Conservation (phyloP, 2,113 vertebrate species). For the Myanophis thanlyinensis region DNA sequence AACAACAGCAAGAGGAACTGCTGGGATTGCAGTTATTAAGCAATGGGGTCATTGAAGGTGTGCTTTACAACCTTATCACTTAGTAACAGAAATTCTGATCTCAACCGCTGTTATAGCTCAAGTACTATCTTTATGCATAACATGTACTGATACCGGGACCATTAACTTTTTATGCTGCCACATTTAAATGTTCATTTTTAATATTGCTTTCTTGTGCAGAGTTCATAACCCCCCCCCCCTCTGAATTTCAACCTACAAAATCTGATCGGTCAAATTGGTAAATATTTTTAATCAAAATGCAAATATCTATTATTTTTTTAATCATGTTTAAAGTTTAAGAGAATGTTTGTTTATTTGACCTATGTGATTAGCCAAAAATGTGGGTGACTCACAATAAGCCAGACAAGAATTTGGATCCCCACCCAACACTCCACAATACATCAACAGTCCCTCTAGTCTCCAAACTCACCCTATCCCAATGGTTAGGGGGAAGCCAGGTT, state of each 20-base stretch:
- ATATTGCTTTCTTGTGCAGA: not conserved
- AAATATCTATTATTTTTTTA: not conserved
- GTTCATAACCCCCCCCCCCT: not conserved
- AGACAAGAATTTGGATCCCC: not conserved
- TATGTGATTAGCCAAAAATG: not conserved
- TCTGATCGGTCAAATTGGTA: not conserved
- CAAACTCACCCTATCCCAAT: not conserved
- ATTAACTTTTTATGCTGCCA: not conserved
- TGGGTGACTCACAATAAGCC: not conserved
- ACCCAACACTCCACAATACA: not conserved
- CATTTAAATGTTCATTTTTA: not conserved
- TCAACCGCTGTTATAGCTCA: not conserved
- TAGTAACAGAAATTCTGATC: not conserved
- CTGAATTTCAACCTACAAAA: not conserved
- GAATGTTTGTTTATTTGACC: not conserved
- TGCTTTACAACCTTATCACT: not conserved
- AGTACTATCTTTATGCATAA: not conserved
- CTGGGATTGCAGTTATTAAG: not conserved
- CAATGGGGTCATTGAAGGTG: not conserved
- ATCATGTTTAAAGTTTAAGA: not conserved
- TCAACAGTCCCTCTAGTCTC: not conserved
- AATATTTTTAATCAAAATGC: not conserved
- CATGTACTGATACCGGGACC: not conserved
- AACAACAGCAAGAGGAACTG: not conserved
- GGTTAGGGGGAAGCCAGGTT: not conserved